phyloP scores from a whole-genome alignment of 2,888 invertebrate species.

The Watsonalla binaria region DNA sequence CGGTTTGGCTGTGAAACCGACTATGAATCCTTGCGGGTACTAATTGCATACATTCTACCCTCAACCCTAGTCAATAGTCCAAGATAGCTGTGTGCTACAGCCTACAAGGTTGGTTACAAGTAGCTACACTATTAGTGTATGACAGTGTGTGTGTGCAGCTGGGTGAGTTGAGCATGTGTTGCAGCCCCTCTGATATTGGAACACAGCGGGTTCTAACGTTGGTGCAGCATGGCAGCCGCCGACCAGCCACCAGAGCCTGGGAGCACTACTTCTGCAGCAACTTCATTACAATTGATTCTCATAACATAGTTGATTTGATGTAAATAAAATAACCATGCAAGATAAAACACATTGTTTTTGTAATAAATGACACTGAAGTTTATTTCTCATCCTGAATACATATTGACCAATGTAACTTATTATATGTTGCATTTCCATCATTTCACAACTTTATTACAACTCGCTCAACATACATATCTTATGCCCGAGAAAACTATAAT shows the following conservation, averaged over 20 bases:
- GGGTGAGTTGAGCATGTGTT: constrained; percentile 21
- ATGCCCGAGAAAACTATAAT: constrained; percentile 54
- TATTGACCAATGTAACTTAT: constrained; percentile 65
- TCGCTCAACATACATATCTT: constrained; percentile 69
- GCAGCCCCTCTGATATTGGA: constrained; percentile 66
- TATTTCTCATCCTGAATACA: constrained; percentile 76
- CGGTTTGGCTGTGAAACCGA: constrained; percentile 9
- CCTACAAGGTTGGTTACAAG: not conserved
- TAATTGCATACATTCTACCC: constrained; percentile 6
- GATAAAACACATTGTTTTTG: constrained; percentile 35
- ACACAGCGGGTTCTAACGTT: constrained; percentile 48
- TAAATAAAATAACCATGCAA: constrained; percentile 3
- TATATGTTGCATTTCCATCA: constrained; percentile 46
- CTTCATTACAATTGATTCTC: not conserved
- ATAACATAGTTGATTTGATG: no score
- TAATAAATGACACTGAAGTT: constrained; percentile 80
- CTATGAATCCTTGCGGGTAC: constrained; percentile 14
- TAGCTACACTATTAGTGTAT: not conserved
- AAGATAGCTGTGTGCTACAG: not conserved
- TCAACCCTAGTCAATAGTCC: not conserved
- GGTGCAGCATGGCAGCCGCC: not conserved
- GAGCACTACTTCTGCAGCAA: not conserved
- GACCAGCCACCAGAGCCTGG: not conserved
- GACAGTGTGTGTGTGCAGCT: not conserved
- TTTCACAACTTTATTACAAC: constrained; percentile 67